Evolutionary conservation across 2,113 vertebrate genomes (phyloP), one percentile per base, ranked within the genome.

Genomic region (Sciurus niger): DNA sequence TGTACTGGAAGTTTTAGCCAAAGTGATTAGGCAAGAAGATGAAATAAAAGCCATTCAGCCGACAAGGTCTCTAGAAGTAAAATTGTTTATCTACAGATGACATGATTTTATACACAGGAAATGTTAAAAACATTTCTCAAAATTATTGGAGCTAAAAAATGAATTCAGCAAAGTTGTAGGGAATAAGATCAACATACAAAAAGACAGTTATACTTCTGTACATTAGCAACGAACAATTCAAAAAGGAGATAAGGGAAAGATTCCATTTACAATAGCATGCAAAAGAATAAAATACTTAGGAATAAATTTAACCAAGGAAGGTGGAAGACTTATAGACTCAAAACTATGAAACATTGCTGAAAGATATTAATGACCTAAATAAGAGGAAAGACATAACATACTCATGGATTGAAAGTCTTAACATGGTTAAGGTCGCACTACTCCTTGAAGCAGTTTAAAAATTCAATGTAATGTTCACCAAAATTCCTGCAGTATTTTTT

Each of bases 291-390:
- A 90, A 73, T 46, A 74, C 14, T 65, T 84, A 91, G 6, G 1
- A 90, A 87, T 86, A 96, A 90, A 79, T 87, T 94, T 79, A 89
- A 76, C 22, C 32, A 24, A 96, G 40, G 6, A 88, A 94, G 22
- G 7, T 67, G 25, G 94, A 95, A 89, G 11, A 89, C 3, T 43
- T 53, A 3, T 65, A 13, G 12, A 25, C 16, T 67, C 14, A 86
- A 89, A 92, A 79, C 10, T 78, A 65, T 0, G 74, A 89, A 92
- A 77, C 13, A n/a, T 78, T 84, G 18, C 46, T 82, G 51, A 87
- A 90, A 85, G 25, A 89, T 74, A 48, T 79, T 60, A 34, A 92
- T 43, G 32, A 53, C 16, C 2, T 60, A 84, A 87, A 83, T 51
- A 65, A 82, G 46, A 53, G 2, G 34, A 79, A 93, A 68, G 16